Conservation (phyloP, 2,888 invertebrate genomes). For the Volucella zonaria region DNA sequence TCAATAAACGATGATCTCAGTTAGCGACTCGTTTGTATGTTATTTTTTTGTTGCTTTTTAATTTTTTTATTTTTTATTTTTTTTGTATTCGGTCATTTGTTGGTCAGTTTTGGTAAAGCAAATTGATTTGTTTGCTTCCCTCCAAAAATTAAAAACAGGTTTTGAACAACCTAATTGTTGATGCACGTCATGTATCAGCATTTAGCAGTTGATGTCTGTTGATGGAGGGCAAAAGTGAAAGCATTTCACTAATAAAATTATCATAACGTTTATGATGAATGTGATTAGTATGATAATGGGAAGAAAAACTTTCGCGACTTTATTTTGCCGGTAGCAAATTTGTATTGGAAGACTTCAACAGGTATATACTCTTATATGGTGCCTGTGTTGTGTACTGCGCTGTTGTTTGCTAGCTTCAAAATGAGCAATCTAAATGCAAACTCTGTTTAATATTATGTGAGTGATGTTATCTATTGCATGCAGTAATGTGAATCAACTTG, state of each 20-base stretch:
- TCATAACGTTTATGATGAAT: constrained; percentile 30
- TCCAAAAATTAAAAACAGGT: constrained; percentile 52
- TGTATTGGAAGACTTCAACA: background rate
- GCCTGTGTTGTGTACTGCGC: too few species aligned
- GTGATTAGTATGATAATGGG: constrained; percentile 27
- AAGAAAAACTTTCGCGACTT: constrained; percentile 22
- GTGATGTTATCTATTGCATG: constrained; percentile 9
- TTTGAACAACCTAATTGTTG: constrained; percentile 27
- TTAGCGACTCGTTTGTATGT: constrained; percentile 27
- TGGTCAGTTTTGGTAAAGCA: constrained; percentile 30
- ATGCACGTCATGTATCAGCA: constrained; percentile 37
- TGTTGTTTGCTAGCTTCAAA: background rate
- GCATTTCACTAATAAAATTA: constrained; percentile 31
- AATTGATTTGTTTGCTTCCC: constrained; percentile 40
- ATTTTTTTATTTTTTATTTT: constrained; percentile 18
- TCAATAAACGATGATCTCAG: constrained; percentile 64
- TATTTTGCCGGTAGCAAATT: constrained; percentile 32
- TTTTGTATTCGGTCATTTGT: constrained; percentile 6
- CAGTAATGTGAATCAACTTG: background rate
- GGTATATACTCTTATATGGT: background rate
- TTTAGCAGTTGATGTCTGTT: constrained; percentile 1
- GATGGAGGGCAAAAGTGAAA: constrained; percentile 60
- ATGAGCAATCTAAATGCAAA: constrained; percentile 17
- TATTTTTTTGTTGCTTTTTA: constrained; percentile 2
- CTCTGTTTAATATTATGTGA: background rate